Evolutionary conservation across 1,140 invertebrate species (phyloP), one percentile per base, ranked within the genome.

Genomic region (Elysia chlorotica): DNA sequence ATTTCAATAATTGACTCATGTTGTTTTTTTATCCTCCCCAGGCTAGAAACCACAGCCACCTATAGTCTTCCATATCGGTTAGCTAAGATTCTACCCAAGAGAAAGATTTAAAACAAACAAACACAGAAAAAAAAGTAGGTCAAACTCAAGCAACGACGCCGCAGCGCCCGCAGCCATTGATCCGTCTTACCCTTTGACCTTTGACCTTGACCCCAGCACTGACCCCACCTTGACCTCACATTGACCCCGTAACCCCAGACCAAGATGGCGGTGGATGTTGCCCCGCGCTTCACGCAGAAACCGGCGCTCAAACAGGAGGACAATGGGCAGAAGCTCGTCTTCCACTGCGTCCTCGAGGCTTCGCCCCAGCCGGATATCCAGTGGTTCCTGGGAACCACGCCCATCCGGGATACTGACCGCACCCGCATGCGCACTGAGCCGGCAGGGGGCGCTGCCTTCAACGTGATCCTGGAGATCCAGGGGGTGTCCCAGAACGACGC

Each of bases 211-310:
- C 23, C 23, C 10, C 17, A 3, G 36, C 30, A 10, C 21, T 53
- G 21, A n/a, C 4, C 33, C 6, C 23, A 10, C 31, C 2, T 33
- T 37, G 66, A 1, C 61, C 23, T 36, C 30, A 36, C 33, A 35
- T 62, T 48, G 41, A 38, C 37, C 30, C 38, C 53, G 59, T 35
- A 30, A 38, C 38, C 33, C 41, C 53, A 30, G 28, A 33, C 30
- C 25, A 81, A 28, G 30, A 84, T 84, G 89, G 96, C 98, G 89
- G 96, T 97, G 86, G 96, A 96, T 82, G 93, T 95, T 87, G 96
- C 96, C 87, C 97, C 97, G 82, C 97, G 95, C 83, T 99, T 99
- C 90, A 92, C 94, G 84, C 96, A 97, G 90, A 99, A 99, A 89
- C 97, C 97, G 41, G 91, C 94, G 37, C 97, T 99, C 85, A 92